Base-by-base conservation (phyloP, 2,797 vertebrate species). In the Liasis olivaceus region DNA sequence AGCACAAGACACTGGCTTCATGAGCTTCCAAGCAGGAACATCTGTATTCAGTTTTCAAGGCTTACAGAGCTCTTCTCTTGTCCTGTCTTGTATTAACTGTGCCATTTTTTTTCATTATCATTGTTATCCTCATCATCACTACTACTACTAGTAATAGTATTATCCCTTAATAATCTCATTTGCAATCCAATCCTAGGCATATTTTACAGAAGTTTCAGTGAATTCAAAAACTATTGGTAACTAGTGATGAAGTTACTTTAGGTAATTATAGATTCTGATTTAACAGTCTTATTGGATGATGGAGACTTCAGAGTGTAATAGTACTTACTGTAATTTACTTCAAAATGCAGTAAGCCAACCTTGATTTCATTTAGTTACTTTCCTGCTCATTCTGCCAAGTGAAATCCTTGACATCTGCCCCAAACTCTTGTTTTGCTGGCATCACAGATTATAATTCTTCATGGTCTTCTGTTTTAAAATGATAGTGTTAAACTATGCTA, bases 141-240 rank as follows among this genome's bases (percentile, higher is more conserved):
- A 81, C 9, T 36, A 42, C 31, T 47, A 81, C 4, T 20, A 47
- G 42, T 81, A 81, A 20, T 81, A 64, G 4, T 64, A 64, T 54
- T 64, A 28, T n/a, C 69, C 54, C 54, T 51, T 47, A 22, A 60
- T 84, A 5, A 26, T 14, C 4, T 15, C 36, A 84, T 26, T 47
- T 81, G 72, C 22, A 66, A 42, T 89, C 90, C 94, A 93, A 20
- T 84, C 15, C 77, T 90, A 13, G 5, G 72, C 5, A 14, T 91
- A 3, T 64, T 69, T 56, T 87, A 22, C n/a, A 87, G 58, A 87
- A 60, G 77, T 60, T 81, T 90, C 63, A 26, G 87, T 88, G 17
- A 63, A 56, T 56, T n/a, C 15, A 47, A 36, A 42, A 81, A 22
- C 9, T 77, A 8, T 42, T 77, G 36, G 20, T 77, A 77, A 81